Base-by-base conservation (phyloP, 2,113 vertebrate species). In the Poeciliopsis retropinna region DNA sequence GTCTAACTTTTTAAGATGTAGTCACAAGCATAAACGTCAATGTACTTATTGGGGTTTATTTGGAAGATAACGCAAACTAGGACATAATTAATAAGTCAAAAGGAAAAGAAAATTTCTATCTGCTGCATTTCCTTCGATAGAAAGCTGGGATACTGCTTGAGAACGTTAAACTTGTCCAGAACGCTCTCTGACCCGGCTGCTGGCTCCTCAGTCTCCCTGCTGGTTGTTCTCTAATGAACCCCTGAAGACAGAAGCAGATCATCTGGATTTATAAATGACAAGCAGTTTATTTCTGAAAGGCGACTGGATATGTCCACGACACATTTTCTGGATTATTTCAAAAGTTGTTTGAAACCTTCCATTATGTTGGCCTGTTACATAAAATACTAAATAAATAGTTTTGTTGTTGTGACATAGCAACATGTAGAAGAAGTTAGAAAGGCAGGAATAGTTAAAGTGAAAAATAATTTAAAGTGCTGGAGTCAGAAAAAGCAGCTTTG, bases 401-500 rank as follows among this genome's bases (percentile, higher is more conserved):
- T 54, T 54, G 22, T 37, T 12, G 19, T 54, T 54, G 51, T 57
- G 22, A 57, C 19, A 25, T 25, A n/a, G 17, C 25, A n/a, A 57
- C 9, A 57, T 25, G 7, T 8, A 22, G 6, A 54, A 22, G 8
- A 3, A 25, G 51, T 57, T 57, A 8, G n/a, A 37, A 57, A n/a
- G 9, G 51, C 11, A 25, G 0, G 9, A n/a, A n/a, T 3, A 57
- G 51, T 57, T n/a, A 3, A 57, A 47, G 17, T 19, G 13, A 47
- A 6, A 47, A 47, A 47, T 9, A 3, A 9, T n/a, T 10, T n/a
- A 2, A 57, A 57, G 22, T 57, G 25, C 51, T 57, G 17, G 2
- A 57, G 69, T 69, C 73, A 32, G 72, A 73, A 70, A 80, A 90
- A 85, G 67, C 61, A 27, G 19, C 72, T 84, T 88, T 28, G 72